Percentiles rank a stretch among this genome's conserved stretches.
These are phyloP conservation scores for Clinocottus analis DNA, from an alignment of 2,113 vertebrate genomes.

Conservation along the genomic window DNA sequence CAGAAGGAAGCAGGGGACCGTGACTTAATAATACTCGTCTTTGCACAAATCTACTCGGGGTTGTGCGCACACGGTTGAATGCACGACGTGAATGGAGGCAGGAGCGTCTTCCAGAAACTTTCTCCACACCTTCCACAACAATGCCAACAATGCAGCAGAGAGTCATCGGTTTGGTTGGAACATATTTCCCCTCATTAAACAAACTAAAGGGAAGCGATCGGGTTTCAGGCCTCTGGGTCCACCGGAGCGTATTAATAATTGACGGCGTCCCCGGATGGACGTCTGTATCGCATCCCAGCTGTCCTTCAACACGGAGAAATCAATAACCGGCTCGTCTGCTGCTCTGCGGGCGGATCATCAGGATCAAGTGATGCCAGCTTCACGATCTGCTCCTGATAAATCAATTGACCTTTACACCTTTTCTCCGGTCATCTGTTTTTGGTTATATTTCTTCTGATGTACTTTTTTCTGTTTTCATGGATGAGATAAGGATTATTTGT, in stretches of 20 bases:
- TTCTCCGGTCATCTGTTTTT: neutral
- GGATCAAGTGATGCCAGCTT: neutral
- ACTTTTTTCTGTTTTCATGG: neutral
- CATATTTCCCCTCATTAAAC: neutral
- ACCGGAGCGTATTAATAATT: constrained; percentile 18
- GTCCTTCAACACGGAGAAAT: constrained; percentile 1
- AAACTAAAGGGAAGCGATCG: neutral
- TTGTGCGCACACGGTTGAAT: neutral
- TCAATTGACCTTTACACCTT: neutral
- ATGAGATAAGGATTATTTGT: neutral
- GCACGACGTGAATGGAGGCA: neutral
- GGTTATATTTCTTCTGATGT: neutral
- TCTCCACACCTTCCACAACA: neutral
- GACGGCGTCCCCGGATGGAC: constrained; percentile 7
- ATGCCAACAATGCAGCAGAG: neutral
- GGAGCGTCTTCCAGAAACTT: neutral
- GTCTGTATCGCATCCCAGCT: constrained; percentile 4
- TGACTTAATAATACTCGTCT: neutral
- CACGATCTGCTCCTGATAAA: neutral
- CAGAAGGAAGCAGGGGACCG: neutral
- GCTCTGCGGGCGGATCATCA: neutral
- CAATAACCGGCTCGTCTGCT: constrained; percentile 8
- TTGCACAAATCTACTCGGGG: neutral
- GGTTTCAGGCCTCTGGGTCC: neutral
- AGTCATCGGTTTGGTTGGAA: neutral